Percentiles rank a stretch among this genome's conserved stretches.
Conservation (phyloP, 2,797 vertebrate species). For the Protonibea diacanthus region DNA sequence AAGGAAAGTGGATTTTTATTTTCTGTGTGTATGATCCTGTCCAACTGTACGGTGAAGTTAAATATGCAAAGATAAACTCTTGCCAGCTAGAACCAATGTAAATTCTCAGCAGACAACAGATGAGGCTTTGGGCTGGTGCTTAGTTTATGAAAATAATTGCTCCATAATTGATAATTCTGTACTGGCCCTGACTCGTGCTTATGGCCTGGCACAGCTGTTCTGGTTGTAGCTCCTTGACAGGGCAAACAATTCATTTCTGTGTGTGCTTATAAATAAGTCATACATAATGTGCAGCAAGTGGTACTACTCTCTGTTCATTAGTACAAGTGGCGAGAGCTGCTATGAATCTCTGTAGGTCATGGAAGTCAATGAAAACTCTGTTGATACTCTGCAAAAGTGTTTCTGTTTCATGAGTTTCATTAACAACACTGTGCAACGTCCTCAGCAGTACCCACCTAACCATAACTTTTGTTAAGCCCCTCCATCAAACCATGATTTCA, state of each 20-base stretch:
- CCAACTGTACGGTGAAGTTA: slow-evolving; percentile 2
- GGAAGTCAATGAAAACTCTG: background rate
- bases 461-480: background rate
- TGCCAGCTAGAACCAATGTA: background rate
- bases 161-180: slow-evolving; percentile 36
- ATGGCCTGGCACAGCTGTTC: slow-evolving; percentile 18
- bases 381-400: background rate
- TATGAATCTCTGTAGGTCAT: slow-evolving; percentile 9
- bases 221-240: slow-evolving; percentile 27
- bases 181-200: background rate
- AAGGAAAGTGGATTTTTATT: background rate
- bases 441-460: background rate
- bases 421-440: background rate
- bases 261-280: slow-evolving; percentile 46
- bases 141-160: slow-evolving; percentile 19
- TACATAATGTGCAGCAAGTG: slow-evolving; percentile 14
- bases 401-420: background rate
- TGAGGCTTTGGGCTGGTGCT: background rate
- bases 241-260: slow-evolving; percentile 41
- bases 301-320: slow-evolving; percentile 29
- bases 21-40: background rate
- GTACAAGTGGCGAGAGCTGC: slow-evolving; percentile 1
- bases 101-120: slow-evolving; percentile 11
- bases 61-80: background rate
- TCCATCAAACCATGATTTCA: background rate